Evolutionary conservation across 2,888 invertebrate species (phyloP), one percentile per base, ranked within the genome.

Genomic region (Andrena chrysosceles): DNA sequence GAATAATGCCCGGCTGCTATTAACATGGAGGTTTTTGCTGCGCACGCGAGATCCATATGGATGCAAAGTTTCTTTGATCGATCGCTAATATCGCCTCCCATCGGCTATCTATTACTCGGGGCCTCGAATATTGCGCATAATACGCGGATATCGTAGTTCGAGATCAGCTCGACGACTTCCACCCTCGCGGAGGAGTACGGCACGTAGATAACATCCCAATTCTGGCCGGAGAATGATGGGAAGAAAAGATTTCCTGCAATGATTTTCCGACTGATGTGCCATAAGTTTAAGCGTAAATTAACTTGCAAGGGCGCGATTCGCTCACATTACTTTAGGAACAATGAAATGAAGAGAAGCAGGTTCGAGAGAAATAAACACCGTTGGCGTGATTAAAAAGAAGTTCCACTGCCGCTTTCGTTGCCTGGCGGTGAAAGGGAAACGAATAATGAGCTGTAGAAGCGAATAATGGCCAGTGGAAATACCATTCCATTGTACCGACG

Each of bases 121-220:
- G 42, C 56, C 20, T 69, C 70, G 71, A 70, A 78, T 82, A 85
- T 85, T 78, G 85, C 52, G 54, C 54, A 60, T 71, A 85, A 77
- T 82, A 70, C 26, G 31, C 20, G 56, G 69, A 76, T 67, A 70
- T 82, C 63, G 62, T 72, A 62, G 52, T 33, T 42, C 48, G 35
- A 10, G 49, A 82, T 72, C 52, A 26, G 29, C 52, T 10, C 52
- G 72, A 63, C 63, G 73, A 85, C 63, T 85, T 77, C 67, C 77
- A 67, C 54, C 23, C 8, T 52, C 23, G 23, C 29, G 20, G 52
- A 26, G 29, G 48, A 64, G 48, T 33, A 23, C 4, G 23, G n/a
- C 59, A 1, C 60, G n/a, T 20, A 64, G 71, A 72, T 75, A 35
- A 2, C 26, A 23, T 23, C 49, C 29, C 2, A 26, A 75, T 64